A percentile compares a stretch with the other conserved stretches of the same genome.
phyloP scores from a whole-genome alignment of 2,113 vertebrate genomes.

The Psettodes erumei region DNA sequence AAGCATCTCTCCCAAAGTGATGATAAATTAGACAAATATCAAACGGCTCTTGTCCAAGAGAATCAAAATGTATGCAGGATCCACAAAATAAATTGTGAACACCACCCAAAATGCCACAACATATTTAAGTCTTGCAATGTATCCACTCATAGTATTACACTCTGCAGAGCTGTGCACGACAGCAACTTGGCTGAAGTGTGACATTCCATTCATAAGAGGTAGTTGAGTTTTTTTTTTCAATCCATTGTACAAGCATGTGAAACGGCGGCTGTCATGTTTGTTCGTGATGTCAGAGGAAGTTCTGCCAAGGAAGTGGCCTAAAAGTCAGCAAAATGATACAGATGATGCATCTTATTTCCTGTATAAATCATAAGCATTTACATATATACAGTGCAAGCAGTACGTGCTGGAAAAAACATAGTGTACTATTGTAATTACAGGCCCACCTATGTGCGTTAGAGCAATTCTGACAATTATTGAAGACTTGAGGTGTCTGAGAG shows the following conservation, averaged over 20 bases:
- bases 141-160: conserved; percentile 14
- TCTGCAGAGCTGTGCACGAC: conserved; percentile 22
- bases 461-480: conserved; percentile 19
- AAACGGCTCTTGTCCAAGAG: conserved; percentile 62
- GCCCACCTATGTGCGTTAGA: conserved; percentile 8
- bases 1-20: conserved; percentile 23
- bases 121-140: conserved; percentile 31
- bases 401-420: not conserved
- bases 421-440: conserved; percentile 20
- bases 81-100: conserved; percentile 27
- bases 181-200: conserved; percentile 49
- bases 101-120: conserved; percentile 26
- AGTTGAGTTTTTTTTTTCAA: conserved; percentile 13
- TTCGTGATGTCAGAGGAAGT: conserved; percentile 43
- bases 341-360: conserved; percentile 32
- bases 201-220: conserved; percentile 59
- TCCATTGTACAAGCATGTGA: conserved; percentile 12
- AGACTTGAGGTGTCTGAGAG: conserved; percentile 8
- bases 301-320: conserved; percentile 15
- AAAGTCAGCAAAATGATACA: conserved; percentile 23
- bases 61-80: conserved; percentile 19
- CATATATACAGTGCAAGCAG: not conserved
- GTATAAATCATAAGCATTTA: not conserved
- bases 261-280: conserved; percentile 47
- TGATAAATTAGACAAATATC: conserved; percentile 52